These are phyloP conservation scores for Radopholus similis DNA, from an alignment of 1,140 invertebrate genomes.

Conservation along the genomic window DNA sequence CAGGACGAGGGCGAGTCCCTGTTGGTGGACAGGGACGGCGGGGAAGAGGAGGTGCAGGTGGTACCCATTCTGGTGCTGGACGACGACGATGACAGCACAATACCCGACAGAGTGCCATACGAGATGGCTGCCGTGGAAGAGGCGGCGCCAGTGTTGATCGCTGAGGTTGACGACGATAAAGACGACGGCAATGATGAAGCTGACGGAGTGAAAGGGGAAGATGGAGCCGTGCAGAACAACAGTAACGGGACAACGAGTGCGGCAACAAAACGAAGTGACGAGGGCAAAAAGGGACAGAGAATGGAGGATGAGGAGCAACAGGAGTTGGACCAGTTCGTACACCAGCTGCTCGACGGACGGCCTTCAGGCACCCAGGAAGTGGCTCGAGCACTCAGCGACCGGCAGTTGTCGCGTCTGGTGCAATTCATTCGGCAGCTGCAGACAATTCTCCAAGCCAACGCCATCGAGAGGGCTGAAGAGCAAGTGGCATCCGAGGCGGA, in stretches of 20 bases:
- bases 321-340: conserved; percentile 37
- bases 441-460: conserved; percentile 26
- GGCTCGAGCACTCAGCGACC: conserved; percentile 1
- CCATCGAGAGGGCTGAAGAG: background rate
- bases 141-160: background rate
- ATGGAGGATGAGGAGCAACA: conserved; percentile 22
- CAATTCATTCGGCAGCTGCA: conserved; percentile 35
- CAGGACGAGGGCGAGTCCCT: conserved; percentile 5
- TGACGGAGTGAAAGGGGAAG: background rate
- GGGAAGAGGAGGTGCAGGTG: background rate
- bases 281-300: background rate
- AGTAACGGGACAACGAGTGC: conserved; percentile 5
- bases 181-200: background rate
- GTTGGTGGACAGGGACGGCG: background rate
- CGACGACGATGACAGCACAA: background rate
- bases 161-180: background rate
- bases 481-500: background rate
- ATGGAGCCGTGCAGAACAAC: background rate
- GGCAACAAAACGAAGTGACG: background rate
- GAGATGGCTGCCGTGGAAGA: conserved; percentile 10
- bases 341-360: conserved; percentile 25
- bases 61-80: conserved; percentile 17
- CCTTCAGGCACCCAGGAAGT: background rate
- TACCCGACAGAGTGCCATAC: too few species aligned
- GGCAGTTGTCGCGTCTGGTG: conserved; percentile 36